Percentiles rank a stretch among this genome's conserved stretches.
phyloP scores from a whole-genome alignment of 1,140 invertebrate species.

The Aplysia californica region DNA sequence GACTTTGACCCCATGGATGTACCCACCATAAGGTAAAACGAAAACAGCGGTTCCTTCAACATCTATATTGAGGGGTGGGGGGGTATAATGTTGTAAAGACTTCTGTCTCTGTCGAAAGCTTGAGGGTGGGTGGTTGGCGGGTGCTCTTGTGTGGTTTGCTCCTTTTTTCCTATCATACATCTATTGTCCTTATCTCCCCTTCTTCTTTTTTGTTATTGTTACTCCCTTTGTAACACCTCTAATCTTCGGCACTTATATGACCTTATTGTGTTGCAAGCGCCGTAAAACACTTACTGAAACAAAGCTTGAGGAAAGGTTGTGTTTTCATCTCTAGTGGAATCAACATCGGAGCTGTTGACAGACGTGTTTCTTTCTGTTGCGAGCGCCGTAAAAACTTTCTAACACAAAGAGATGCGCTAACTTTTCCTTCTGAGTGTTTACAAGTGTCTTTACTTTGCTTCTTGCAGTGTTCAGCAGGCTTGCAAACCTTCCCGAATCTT shows the following conservation, averaged over 20 bases:
- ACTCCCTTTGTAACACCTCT: neutral
- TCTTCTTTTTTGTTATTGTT: neutral
- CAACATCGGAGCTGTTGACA: too few species aligned
- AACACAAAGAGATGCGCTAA: neutral
- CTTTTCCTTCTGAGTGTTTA: neutral
- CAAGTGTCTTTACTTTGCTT: neutral
- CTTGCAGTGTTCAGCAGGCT: neutral
- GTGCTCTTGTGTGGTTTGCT: neutral
- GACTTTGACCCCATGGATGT: constrained; percentile 82
- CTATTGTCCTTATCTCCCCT: neutral
- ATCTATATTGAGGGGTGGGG: too few species aligned
- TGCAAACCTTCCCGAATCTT: too few species aligned
- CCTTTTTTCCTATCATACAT: neutral
- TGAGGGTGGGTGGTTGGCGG: neutral
- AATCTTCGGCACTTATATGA: neutral
- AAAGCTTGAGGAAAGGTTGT: neutral
- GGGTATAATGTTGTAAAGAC: too few species aligned
- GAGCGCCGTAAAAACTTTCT: too few species aligned
- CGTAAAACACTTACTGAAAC: neutral
- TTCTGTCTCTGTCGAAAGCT: neutral
- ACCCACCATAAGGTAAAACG: constrained; percentile 77
- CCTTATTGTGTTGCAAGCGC: too few species aligned
- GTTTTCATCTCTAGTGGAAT: neutral
- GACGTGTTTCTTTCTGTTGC: too few species aligned
- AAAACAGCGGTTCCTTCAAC: neutral